Evolutionary conservation across 2,797 vertebrate species (phyloP), one percentile per base, ranked within the genome.

Genomic region (Acrocephalus scirpaceus): DNA sequence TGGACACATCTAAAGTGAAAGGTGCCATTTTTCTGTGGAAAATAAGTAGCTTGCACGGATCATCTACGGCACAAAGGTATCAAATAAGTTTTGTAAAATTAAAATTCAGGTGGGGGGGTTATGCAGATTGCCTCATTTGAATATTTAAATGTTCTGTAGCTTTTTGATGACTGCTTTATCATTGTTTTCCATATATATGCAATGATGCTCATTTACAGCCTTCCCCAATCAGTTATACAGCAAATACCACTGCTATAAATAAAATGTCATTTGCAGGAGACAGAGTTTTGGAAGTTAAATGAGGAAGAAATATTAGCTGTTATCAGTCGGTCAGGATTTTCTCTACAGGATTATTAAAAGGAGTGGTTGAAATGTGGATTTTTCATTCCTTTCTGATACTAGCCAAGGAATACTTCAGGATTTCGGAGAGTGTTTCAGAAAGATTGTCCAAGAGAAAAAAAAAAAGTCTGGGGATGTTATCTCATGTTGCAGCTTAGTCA

Each of bases 151-250:
- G 67, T 91, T 92, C 91, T 92, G 80, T 90, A 93, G 96, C 88
- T 96, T 96, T 96, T 93, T 97, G 96, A 96, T 97, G 96, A 96
- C 81, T 97, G 86, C 96, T 97, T 96, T 96, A 58, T 97, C 95
- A 93, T 94, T 97, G 93, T 95, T 81, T 95, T 96, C 91, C 88
- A 86, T 93, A 94, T 90, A 95, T 81, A 94, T 95, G 81, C 93
- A 89, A 73, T 94, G 91, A 93, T 95, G 66, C 91, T 96, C 84
- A 86, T 97, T 97, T 97, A 75, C 90, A 89, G 88, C 88, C 93
- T 96, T 97, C 89, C 86, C 95, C 70, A 97, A 95, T 97, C 94
- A 93, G 92, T 92, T 97, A 54, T 86, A 93, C 84, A 96, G 92
- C 91, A 97, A 97, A 96, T 96, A 92, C 71, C 93, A 78, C 80